A percentile compares a stretch with the other conserved stretches of the same genome.
These are phyloP conservation scores for Ochropleura leucogaster DNA, from an alignment of 2,888 invertebrate genomes.

Conservation along the genomic window DNA sequence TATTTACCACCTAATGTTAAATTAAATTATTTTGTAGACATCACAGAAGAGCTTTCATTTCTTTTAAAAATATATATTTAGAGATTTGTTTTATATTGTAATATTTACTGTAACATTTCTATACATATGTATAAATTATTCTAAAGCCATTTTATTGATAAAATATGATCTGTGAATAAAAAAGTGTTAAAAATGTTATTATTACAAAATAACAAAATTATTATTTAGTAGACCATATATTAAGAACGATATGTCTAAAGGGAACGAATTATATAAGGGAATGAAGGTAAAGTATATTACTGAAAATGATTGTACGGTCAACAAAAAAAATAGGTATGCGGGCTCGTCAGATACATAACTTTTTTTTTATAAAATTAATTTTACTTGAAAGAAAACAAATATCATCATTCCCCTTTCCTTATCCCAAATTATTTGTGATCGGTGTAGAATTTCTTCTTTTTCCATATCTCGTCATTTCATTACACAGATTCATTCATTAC, in stretches of 20 bases:
- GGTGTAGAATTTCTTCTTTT: too few species aligned
- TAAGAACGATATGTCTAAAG: constrained; percentile 52
- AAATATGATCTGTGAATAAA: constrained; percentile 1
- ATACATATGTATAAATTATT: background rate
- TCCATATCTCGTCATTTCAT: too few species aligned
- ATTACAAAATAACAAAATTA: constrained; percentile 18
- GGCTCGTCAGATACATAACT: too few species aligned
- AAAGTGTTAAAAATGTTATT: constrained; percentile 16
- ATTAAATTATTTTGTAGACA: background rate
- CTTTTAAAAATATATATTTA: background rate
- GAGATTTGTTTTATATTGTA: background rate
- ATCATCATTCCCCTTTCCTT: too few species aligned
- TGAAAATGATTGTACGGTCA: constrained; percentile 5
- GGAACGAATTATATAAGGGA: constrained; percentile 49
- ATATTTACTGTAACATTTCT: constrained; percentile 16
- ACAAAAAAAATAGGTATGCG: too few species aligned
- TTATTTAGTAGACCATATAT: constrained; percentile 23
- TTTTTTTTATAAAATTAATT: too few species aligned
- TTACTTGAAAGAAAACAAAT: too few species aligned
- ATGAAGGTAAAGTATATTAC: background rate
- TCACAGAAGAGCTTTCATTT: constrained; percentile 23
- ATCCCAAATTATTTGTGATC: too few species aligned
- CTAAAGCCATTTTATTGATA: background rate
- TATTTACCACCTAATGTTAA: too few species aligned
- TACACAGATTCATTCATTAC: too few species aligned